Base-by-base conservation (phyloP, 92 coral and sea anemone genomes). In the Phenganax marumi region DNA sequence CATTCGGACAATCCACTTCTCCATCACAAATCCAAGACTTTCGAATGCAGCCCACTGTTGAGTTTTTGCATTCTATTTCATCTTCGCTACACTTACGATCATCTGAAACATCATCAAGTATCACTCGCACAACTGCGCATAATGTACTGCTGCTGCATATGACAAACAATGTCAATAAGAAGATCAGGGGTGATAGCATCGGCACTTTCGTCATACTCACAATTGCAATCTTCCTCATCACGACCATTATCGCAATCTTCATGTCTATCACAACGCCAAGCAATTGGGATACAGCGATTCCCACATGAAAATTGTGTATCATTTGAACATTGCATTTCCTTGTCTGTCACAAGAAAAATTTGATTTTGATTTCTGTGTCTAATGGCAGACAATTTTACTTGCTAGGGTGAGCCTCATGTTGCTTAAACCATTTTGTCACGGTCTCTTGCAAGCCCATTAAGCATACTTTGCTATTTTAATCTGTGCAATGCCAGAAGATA, bases 11-110 rank as follows among this genome's bases (percentile, higher is more conserved):
- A 26, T 95, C 98, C 49, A 19, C 68, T 25, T 77, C 87, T 0
- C 96, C 95, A 83, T 95, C 98, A 84, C 98, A 95, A 64, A 58
- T 79, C 97, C 97, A 95, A 11, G 62, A 75, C 70, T 82, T 88
- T 33, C 91, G 93, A 71, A 92, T 88, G 49, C 98, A 95, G 8
- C 23, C 76, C 78, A 57, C 0, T 54, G 91, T 74, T 25, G 68
- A 85, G 77, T 69, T 88, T 21, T 78, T 77, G 43, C 98, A 94
- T 75, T 64, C 80, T 52, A 94, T 84, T 68, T 87, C 79, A 68
- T 85, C 46, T 48, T 84, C 81, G 11, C 54, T 9, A 64, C 98
- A 94, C 13, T 12, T 18, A 60, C 6, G 12, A 55, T 76, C 10
- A 39, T 39, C 50, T 62, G 10, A 50, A 43, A 71, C 21, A 18